Evolutionary conservation across 2,797 vertebrate species (phyloP), one percentile per base, ranked within the genome.

Genomic region (Helicolenus hilgendorfi): DNA sequence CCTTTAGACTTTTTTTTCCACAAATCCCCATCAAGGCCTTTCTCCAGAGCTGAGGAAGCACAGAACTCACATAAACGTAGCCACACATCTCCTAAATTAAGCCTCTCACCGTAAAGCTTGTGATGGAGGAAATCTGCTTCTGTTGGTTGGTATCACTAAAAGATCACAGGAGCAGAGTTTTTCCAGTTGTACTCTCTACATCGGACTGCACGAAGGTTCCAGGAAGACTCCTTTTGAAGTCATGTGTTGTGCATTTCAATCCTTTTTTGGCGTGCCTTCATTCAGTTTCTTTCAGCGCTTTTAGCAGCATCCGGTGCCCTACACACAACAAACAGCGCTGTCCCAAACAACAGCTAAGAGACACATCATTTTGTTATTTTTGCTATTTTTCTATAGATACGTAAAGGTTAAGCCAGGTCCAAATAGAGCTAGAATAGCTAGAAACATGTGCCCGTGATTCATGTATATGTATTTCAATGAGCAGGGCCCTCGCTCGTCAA

Each of bases 81-180:
- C 79, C 83, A 59, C 81, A 83, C 72, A 71, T 83, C 82, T 86
- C 80, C 72, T 86, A 74, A 67, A 55, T 35, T 18, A 76, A 79
- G 63, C 18, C n/a, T 64, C 20, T 53, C 58, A 29, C 75, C 63
- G 58, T 78, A 77, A 89, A 81, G 60, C 85, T 67, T 14, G 20
- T 86, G 78, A 96, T 96, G 96, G 96, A 97, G 96, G 95, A 96
- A 95, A 95, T 95, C 96, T 97, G 95, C 94, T 96, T 90, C 96
- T 96, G 94, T 91, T 95, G 95, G 93, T 96, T 89, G 92, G 89
- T 95, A 45, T 88, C 86, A 89, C 83, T 88, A 87, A 91, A 93
- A 94, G 93, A 97, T 97, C 96, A 96, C 92, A 95, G 94, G 89
- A 96, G 94, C 95, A 95, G 97, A 96, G 95, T 94, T 97, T 97